Conservation (phyloP, 2,888 invertebrate species). For the Athalia circularis region DNA sequence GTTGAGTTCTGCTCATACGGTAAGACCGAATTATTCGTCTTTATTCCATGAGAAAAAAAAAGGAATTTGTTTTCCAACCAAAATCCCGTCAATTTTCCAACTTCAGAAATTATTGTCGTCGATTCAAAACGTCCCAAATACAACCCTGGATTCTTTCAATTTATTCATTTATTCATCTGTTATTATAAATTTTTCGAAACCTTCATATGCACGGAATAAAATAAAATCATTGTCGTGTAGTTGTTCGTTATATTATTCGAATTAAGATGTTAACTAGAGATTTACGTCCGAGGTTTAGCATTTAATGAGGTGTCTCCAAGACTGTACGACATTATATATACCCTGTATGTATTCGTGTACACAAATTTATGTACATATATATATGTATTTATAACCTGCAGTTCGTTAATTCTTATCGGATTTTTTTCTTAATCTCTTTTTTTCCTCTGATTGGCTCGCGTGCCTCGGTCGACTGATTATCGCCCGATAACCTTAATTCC, state of each 20-base stretch:
- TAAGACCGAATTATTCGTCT: no score
- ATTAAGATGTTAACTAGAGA: conserved; percentile 52
- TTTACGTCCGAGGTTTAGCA: conserved; percentile 56
- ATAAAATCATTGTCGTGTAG: conserved; percentile 7
- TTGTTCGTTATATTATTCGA: not conserved
- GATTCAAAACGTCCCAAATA: no score
- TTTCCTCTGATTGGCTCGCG: conserved; percentile 61
- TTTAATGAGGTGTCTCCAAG: conserved; percentile 58
- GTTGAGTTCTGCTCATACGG: not conserved
- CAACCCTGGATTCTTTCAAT: no score
- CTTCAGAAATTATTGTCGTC: no score
- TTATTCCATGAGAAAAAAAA: no score
- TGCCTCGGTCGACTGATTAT: conserved; percentile 61
- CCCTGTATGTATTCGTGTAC: not conserved
- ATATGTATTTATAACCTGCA: not conserved
- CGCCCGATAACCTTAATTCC: conserved; percentile 59
- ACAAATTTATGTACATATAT: not conserved
- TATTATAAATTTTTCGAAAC: no score
- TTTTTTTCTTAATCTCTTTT: conserved; percentile 41
- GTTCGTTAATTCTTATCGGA: conserved; percentile 64
- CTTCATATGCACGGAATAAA: no score
- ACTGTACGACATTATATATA: conserved; percentile 26
- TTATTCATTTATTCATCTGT: no score
- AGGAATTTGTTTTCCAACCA: no score
- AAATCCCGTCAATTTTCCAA: no score